Evolutionary conservation across 2,888 invertebrate species (phyloP).

Genomic region (Campoletis raptor): DNA sequence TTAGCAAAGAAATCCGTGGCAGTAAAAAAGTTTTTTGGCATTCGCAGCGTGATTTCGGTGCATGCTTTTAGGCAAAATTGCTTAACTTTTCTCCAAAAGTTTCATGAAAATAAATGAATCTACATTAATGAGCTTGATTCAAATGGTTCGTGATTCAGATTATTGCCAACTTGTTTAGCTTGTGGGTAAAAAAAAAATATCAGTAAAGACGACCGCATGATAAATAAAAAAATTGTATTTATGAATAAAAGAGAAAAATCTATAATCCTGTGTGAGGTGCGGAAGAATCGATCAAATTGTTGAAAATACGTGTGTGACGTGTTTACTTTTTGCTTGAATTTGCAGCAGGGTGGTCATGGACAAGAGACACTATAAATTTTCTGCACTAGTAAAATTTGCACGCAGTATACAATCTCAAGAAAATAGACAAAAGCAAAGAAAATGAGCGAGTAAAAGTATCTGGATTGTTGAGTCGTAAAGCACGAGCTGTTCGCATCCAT

Average conservation of each 20-base stretch:
- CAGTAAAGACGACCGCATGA: background rate
- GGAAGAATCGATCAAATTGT: constrained; percentile 32
- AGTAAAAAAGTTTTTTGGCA: constrained; percentile 48
- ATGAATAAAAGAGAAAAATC: background rate
- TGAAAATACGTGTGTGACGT: constrained; percentile 39
- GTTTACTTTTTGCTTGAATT: background rate
- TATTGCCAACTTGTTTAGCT: constrained; percentile 1
- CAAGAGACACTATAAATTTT: constrained; percentile 69
- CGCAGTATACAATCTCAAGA: constrained; percentile 64
- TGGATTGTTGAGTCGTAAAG: constrained; percentile 70
- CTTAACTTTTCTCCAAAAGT: constrained; percentile 42
- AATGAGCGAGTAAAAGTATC: constrained; percentile 43
- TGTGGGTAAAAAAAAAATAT: background rate
- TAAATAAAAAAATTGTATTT: background rate
- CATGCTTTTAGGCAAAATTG: constrained; percentile 54
- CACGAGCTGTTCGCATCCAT: constrained; percentile 60
- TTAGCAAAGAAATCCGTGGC: constrained; percentile 47
- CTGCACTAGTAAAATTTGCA: constrained; percentile 67
- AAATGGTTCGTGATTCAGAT: constrained; percentile 22
- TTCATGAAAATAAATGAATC: constrained; percentile 8
- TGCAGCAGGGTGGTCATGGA: constrained; percentile 61
- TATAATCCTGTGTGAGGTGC: background rate
- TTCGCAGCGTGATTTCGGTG: constrained; percentile 46
- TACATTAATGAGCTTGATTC: constrained; percentile 34
- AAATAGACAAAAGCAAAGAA: constrained; percentile 29